Evolutionary conservation across 1,140 invertebrate species (phyloP).

Genomic region (Hydropsyche tenuis): DNA sequence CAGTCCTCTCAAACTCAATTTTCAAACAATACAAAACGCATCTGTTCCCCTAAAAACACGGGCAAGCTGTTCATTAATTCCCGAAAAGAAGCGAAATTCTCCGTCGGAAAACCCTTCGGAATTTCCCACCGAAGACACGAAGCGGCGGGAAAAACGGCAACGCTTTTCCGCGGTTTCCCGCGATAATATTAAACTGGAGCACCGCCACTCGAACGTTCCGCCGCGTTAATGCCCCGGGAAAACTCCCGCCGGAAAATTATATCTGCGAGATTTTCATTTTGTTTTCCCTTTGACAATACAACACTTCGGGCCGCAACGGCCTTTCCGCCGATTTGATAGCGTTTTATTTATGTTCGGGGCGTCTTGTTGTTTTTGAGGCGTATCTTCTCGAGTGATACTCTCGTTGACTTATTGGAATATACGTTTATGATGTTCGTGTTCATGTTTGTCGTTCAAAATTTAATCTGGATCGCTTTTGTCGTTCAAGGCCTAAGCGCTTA

Average conservation of each 20-base stretch:
- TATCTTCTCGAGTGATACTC: too few species aligned
- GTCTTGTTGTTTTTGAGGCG: too few species aligned
- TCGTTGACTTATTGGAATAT: too few species aligned
- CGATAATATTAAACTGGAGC: slow-evolving; percentile 24
- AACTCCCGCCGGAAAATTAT: slow-evolving; percentile 11
- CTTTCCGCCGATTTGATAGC: slow-evolving; percentile 3
- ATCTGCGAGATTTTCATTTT: slow-evolving; percentile 23
- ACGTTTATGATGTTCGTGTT: background rate
- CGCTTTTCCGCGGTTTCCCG: slow-evolving; percentile 19
- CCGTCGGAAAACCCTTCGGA: too few species aligned
- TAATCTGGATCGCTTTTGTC: background rate
- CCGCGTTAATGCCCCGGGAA: slow-evolving; percentile 1
- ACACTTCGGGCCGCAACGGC: background rate
- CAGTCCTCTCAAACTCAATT: too few species aligned
- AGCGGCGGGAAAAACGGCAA: background rate
- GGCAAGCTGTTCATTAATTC: too few species aligned
- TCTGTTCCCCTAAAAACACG: too few species aligned
- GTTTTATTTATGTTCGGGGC: background rate
- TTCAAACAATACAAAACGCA: too few species aligned
- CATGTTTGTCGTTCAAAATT: background rate
- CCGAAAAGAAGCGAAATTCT: too few species aligned
- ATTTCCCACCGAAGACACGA: too few species aligned
- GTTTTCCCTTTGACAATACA: slow-evolving; percentile 27
- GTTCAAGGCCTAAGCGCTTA: too few species aligned
- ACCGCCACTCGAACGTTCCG: slow-evolving; percentile 15